Evolutionary conservation across 1,140 invertebrate genomes (phyloP), one percentile per base, ranked within the genome.

Genomic region (Drosophila pseudoananassae): DNA sequence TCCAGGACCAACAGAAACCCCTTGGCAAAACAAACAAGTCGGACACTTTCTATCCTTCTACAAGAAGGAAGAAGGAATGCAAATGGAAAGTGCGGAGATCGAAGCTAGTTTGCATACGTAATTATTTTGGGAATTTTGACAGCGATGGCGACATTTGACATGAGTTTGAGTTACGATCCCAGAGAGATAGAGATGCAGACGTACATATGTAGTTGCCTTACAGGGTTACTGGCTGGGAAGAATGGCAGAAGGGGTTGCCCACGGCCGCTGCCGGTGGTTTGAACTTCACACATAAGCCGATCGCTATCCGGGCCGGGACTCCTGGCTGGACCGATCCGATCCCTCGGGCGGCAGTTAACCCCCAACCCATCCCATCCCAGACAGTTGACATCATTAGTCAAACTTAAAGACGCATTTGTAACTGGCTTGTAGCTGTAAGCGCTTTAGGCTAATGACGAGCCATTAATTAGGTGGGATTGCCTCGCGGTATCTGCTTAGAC

Each of bases 131-230:
- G 78, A 83, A 83, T 76, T 79, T 70, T 87, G 83, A 88, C 82
- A 88, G 81, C 82, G 75, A 79, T 73, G 83, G 76, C 83, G 83
- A 89, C 79, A 88, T 88, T 88, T 88, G 84, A 88, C 83, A 88
- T 88, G 82, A 68, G 72, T 79, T 89, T 89, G 83, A 83, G 78
- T 83, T 79, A 83, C 76, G 83, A 82, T 83, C 83, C 73, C 71
- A 25, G 9, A 36, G 70, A 49, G 61, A 65, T 66, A 63, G 40
- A 61, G 56, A 72, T 38, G 55, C 56, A 52, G n/a, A n/a, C n/a
- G n/a, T n/a, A n/a, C n/a, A n/a, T n/a, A n/a, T n/a, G n/a, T n/a
- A n/a, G 33, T 10, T 12, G 15, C 31, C 31, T 45, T 40, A n/a
- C 14, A 15, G 15, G 15, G 43, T 14, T 9, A 45, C 20, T 20